Conservation (phyloP, 37 sponge, comb jelly and placozoan genomes). For the Ianthella basta region DNA sequence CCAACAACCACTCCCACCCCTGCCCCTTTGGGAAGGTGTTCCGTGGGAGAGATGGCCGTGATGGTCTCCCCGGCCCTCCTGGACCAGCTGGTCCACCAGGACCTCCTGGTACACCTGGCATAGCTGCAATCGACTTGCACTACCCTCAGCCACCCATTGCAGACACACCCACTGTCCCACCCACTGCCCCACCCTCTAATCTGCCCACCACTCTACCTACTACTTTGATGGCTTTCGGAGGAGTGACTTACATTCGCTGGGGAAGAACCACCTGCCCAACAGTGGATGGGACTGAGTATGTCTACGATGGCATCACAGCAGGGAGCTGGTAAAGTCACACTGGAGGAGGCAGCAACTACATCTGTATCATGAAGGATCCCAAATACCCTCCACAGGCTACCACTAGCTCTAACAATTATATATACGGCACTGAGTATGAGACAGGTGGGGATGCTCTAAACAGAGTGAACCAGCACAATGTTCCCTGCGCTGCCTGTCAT, state of each 20-base stretch:
- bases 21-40: not conserved
- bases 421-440: constrained; percentile 37
- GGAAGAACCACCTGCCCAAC: constrained; percentile 17
- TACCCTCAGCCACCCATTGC: no score
- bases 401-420: constrained; percentile 6
- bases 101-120: no score
- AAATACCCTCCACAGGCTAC: constrained; percentile 7
- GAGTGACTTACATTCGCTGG: constrained; percentile 28
- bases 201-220: no score
- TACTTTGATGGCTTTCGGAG: not conserved
- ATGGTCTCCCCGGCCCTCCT: constrained; percentile 14
- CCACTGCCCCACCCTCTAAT: no score
- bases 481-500: constrained; percentile 64
- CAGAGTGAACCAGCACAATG: constrained; percentile 22
- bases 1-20: not conserved
- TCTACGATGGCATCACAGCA: constrained; percentile 33
- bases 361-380: constrained; percentile 15
- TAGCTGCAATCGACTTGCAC: no score
- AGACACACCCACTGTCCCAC: no score
- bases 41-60: constrained; percentile 23
- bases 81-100: constrained; percentile 39
- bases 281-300: not conserved
- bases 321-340: constrained; percentile 34
- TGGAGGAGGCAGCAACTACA: constrained; percentile 30
- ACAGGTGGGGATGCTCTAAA: not conserved